phyloP scores from a whole-genome alignment of 1,140 invertebrate genomes.

The Alviniconcha marisindica region DNA sequence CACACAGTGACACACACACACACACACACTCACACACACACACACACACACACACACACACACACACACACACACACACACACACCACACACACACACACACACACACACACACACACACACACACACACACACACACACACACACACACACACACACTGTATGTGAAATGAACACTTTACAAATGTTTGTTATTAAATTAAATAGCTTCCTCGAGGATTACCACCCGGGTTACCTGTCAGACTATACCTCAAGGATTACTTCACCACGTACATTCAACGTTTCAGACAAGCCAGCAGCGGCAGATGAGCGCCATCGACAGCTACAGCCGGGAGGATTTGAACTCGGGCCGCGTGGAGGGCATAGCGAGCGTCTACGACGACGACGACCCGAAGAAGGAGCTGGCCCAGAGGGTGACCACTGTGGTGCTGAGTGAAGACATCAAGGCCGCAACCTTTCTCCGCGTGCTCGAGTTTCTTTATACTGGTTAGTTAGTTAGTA shows the following conservation, averaged over 20 bases:
- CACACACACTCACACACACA: too few species aligned
- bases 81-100: not conserved
- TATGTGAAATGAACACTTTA: too few species aligned
- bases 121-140: not conserved
- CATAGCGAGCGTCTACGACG: slow-evolving; percentile 54
- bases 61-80: not conserved
- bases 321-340: slow-evolving; percentile 56
- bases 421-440: slow-evolving; percentile 63
- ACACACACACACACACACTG: slow-evolving; percentile 18
- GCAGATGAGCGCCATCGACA: slow-evolving; percentile 56
- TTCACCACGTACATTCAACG: not conserved
- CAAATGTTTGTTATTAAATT: not conserved
- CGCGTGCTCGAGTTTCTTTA: slow-evolving; percentile 70
- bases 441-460: slow-evolving; percentile 62
- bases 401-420: slow-evolving; percentile 35
- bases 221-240: not conserved
- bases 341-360: slow-evolving; percentile 61
- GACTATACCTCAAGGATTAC: not conserved
- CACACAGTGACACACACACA: too few species aligned
- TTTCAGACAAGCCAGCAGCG: slow-evolving; percentile 62
- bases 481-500: slow-evolving; percentile 54
- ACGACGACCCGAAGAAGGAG: slow-evolving; percentile 33
- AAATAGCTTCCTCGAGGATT: not conserved
- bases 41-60: too few species aligned
- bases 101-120: not conserved